These are phyloP conservation scores for Halichoerus grypus DNA, from an alignment of 2,113 vertebrate species.

Conservation along the genomic window DNA sequence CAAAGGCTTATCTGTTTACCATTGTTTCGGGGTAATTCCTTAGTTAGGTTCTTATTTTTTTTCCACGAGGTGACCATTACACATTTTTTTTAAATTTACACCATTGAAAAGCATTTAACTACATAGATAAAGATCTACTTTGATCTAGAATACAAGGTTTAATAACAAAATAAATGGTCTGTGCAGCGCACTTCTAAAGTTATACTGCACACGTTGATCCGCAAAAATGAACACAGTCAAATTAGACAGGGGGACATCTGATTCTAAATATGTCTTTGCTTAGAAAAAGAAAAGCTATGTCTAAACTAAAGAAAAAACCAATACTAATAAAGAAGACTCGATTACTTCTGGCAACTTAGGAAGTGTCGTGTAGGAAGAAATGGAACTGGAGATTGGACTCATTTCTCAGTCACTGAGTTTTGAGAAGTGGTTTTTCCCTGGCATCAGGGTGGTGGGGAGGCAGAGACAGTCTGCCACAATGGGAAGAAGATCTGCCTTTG, in stretches of 20 bases:
- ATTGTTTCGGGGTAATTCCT: slow-evolving; percentile 42
- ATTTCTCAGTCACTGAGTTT: not conserved
- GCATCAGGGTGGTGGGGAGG: too few species aligned
- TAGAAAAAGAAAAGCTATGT: not conserved
- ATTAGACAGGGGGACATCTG: not conserved
- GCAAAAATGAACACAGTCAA: not conserved
- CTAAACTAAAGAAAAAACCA: not conserved
- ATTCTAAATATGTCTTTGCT: not conserved
- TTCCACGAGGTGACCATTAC: not conserved
- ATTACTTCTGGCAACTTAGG: not conserved
- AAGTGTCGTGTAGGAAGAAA: not conserved
- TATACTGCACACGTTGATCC: not conserved
- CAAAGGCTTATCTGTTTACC: slow-evolving; percentile 38
- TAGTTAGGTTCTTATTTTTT: slow-evolving; percentile 31
- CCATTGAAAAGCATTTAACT: slow-evolving; percentile 3
- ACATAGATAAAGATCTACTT: slow-evolving; percentile 44
- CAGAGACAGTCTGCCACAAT: not conserved
- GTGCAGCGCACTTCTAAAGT: not conserved
- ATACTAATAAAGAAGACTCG: not conserved
- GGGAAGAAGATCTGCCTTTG: not conserved
- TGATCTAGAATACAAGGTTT: slow-evolving; percentile 18
- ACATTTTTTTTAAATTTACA: not conserved
- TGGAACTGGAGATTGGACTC: not conserved
- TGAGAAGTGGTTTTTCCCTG: not conserved
- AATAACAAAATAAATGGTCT: not conserved